A percentile compares a stretch with the other conserved stretches of the same genome.
These are phyloP conservation scores for Danio aesculapii DNA, from an alignment of 2,797 vertebrate species.

Conservation along the genomic window DNA sequence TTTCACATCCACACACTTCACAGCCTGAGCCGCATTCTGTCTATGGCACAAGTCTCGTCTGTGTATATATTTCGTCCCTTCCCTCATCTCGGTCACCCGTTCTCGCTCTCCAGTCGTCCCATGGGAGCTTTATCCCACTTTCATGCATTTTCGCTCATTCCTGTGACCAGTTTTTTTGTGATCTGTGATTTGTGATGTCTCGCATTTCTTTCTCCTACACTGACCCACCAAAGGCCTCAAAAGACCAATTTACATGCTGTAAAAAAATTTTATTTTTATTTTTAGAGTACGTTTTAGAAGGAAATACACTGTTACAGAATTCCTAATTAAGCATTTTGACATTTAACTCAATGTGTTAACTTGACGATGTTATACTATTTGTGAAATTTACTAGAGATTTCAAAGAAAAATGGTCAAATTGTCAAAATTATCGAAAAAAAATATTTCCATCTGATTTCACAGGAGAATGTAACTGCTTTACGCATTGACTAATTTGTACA, in stretches of 20 bases:
- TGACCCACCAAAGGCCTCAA: not conserved
- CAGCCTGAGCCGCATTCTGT: slow-evolving; percentile 44
- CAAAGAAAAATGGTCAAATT: too few species aligned
- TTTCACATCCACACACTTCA: slow-evolving; percentile 53
- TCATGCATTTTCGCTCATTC: slow-evolving; percentile 50
- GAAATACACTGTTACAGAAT: too few species aligned
- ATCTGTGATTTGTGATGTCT: slow-evolving; percentile 28
- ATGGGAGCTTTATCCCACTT: slow-evolving; percentile 58
- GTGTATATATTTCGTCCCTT: not conserved
- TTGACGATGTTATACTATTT: too few species aligned
- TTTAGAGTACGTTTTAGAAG: too few species aligned
- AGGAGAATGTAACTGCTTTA: too few species aligned
- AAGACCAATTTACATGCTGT: not conserved
- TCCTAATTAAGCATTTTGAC: too few species aligned
- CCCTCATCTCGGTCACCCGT: slow-evolving; percentile 50
- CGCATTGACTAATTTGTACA: too few species aligned
- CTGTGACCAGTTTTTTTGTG: not conserved
- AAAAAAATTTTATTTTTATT: too few species aligned
- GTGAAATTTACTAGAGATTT: too few species aligned
- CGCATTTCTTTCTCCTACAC: not conserved
- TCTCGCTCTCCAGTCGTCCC: slow-evolving; percentile 34
- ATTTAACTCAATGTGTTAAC: too few species aligned
- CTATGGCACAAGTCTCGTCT: slow-evolving; percentile 11
- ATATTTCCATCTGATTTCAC: too few species aligned
- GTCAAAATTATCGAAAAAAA: too few species aligned